phyloP scores from a whole-genome alignment of 1,140 invertebrate genomes.

The Amphibalanus amphitrite region DNA sequence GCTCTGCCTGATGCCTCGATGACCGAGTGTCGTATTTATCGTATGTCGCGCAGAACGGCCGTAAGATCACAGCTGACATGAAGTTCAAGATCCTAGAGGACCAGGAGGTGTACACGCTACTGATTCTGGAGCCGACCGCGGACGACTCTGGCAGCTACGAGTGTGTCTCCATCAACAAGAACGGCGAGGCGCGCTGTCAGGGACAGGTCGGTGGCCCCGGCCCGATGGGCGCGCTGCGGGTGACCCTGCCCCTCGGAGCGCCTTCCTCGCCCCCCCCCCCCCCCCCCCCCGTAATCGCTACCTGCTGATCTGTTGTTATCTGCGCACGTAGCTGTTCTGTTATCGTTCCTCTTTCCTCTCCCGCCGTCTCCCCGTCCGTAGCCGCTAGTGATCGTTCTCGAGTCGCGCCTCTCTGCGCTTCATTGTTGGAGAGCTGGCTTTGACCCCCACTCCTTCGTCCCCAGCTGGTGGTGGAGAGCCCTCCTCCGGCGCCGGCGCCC shows the following conservation, averaged over 20 bases:
- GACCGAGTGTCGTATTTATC: conserved; percentile 5
- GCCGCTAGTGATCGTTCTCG: too few relatives aligned
- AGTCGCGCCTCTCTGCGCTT: too few relatives aligned
- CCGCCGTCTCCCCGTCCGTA: too few relatives aligned
- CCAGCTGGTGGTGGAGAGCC: conserved; percentile 9
- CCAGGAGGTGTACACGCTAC: conserved; percentile 62
- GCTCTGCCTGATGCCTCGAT: conserved; percentile 2
- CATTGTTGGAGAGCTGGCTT: too few relatives aligned
- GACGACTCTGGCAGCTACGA: conserved; percentile 92
- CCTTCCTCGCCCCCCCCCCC: too few relatives aligned
- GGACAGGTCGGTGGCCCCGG: background rate
- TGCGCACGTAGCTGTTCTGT: too few relatives aligned
- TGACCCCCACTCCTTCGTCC: conserved; percentile 7
- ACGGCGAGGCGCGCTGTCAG: conserved; percentile 77
- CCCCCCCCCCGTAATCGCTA: too few relatives aligned
- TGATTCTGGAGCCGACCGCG: conserved; percentile 64
- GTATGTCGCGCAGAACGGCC: conserved; percentile 46
- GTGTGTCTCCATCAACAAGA: conserved; percentile 63
- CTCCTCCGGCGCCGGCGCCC: conserved; percentile 33
- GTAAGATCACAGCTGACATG: conserved; percentile 67
- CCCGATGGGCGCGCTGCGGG: too few relatives aligned
- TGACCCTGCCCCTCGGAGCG: too few relatives aligned
- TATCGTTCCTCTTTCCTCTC: too few relatives aligned
- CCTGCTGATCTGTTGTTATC: too few relatives aligned
- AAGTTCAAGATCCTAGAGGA: conserved; percentile 70